Evolutionary conservation across 2,888 invertebrate genomes (phyloP).

Genomic region (Dryobotodes eremita): DNA sequence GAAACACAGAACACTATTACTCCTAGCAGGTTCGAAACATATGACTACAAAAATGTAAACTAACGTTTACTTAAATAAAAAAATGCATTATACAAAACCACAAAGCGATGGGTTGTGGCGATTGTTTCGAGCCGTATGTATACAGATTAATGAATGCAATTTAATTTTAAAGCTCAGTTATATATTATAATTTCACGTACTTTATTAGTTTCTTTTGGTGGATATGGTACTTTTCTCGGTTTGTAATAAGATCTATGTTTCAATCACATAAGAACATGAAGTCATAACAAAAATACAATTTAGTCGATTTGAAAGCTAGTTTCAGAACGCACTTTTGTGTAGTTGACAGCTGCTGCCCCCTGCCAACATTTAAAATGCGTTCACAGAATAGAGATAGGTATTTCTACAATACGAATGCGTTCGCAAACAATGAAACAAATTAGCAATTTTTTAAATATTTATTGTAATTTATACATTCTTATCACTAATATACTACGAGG

Average conservation of each 20-base stretch:
- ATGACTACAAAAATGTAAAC: neutral
- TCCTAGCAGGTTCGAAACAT: constrained; percentile 73
- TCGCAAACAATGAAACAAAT: constrained; percentile 37
- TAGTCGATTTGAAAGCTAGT: neutral
- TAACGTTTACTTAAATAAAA: neutral
- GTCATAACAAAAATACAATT: neutral
- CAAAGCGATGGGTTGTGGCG: neutral
- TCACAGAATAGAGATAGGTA: constrained; percentile 20
- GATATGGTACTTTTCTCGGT: neutral
- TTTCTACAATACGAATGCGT: constrained; percentile 31
- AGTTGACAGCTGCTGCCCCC: constrained; percentile 37
- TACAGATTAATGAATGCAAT: neutral
- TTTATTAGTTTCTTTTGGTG: neutral
- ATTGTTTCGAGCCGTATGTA: neutral
- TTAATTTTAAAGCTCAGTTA: neutral
- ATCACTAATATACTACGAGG: constrained; percentile 62
- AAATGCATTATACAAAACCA: neutral
- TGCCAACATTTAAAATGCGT: constrained; percentile 58
- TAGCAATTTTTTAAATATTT: constrained; percentile 15
- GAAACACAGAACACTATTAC: constrained; percentile 57
- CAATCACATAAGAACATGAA: neutral
- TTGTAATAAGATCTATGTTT: neutral
- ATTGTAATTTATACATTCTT: constrained; percentile 67
- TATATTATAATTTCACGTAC: neutral
- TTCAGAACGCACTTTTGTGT: constrained; percentile 52